phyloP scores from a whole-genome alignment of 2,113 vertebrate species.

The Sclerurus mexicanus region DNA sequence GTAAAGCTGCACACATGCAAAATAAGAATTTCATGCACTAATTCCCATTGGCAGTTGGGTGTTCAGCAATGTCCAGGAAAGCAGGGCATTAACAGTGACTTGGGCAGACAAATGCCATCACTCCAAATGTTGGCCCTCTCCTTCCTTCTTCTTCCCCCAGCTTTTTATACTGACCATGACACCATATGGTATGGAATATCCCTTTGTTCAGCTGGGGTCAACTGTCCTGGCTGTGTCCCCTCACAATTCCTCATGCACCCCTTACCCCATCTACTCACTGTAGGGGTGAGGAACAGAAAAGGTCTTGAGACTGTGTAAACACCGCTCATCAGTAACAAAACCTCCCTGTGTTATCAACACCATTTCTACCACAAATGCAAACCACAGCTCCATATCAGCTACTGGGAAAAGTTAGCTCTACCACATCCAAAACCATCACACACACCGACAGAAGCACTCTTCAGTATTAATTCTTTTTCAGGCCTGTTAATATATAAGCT shows the following conservation, averaged over 20 bases:
- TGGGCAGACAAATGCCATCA: not conserved
- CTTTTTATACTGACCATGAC: not conserved
- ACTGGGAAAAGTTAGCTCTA: not conserved
- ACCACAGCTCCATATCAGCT: not conserved
- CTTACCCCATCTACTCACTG: not conserved
- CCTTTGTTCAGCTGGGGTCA: not conserved
- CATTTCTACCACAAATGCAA: not conserved
- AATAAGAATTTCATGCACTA: not conserved
- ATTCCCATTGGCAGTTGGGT: not conserved
- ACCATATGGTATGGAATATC: not conserved
- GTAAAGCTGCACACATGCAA: not conserved
- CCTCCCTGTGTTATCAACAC: not conserved
- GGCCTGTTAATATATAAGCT: fast-evolving
- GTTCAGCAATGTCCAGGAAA: not conserved
- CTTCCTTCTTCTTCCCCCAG: not conserved
- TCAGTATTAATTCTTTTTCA: not conserved
- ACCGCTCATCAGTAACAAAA: not conserved
- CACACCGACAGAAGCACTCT: not conserved
- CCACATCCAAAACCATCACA: not conserved
- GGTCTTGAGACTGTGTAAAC: not conserved
- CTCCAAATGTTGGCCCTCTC: fast-evolving
- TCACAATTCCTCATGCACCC: not conserved
- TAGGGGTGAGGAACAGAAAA: not conserved
- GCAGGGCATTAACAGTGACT: not conserved
- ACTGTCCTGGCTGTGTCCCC: not conserved